Evolutionary conservation across 2,113 vertebrate species (phyloP).

Genomic region (Tautogolabrus adspersus): DNA sequence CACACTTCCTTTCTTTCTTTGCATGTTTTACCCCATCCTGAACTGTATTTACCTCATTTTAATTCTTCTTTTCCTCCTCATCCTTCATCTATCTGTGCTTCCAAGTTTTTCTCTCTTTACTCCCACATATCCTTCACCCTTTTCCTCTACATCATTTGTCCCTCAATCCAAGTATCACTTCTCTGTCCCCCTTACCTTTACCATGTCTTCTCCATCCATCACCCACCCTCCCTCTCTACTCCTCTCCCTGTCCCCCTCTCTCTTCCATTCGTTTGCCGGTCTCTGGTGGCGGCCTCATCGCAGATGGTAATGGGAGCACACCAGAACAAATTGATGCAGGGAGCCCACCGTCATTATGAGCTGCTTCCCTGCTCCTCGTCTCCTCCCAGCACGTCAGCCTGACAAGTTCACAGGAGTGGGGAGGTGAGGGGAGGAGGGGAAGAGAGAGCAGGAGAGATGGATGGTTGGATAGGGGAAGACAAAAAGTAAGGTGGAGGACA

Average conservation of each 20-base stretch:
- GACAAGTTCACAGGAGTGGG: conserved; percentile 29
- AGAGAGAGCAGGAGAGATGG: not conserved
- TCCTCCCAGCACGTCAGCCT: conserved; percentile 46
- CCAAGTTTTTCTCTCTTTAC: not conserved
- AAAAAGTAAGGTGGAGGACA: not conserved
- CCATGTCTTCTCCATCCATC: conserved; percentile 49
- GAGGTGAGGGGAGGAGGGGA: conserved; percentile 12
- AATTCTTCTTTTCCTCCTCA: conserved; percentile 1
- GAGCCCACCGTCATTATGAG: conserved; percentile 46
- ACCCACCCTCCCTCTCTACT: conserved; percentile 28
- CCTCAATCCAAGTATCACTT: not conserved
- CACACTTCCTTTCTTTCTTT: conserved; percentile 43
- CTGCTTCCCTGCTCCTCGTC: conserved; percentile 36
- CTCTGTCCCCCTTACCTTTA: conserved; percentile 13
- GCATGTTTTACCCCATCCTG: conserved; percentile 20
- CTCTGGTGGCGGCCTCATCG: conserved; percentile 53
- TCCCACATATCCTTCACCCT: not conserved
- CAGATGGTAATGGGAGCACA: conserved; percentile 67
- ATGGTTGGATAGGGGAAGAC: not conserved
- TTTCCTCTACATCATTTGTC: not conserved
- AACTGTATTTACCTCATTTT: conserved; percentile 6
- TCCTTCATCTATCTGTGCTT: conserved; percentile 3
- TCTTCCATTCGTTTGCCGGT: conserved; percentile 66
- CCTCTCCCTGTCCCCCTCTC: not conserved
- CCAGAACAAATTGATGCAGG: conserved; percentile 59